Evolutionary conservation across 2,888 invertebrate genomes (phyloP), one percentile per base, ranked within the genome.

Genomic region (Vanessa cardui): DNA sequence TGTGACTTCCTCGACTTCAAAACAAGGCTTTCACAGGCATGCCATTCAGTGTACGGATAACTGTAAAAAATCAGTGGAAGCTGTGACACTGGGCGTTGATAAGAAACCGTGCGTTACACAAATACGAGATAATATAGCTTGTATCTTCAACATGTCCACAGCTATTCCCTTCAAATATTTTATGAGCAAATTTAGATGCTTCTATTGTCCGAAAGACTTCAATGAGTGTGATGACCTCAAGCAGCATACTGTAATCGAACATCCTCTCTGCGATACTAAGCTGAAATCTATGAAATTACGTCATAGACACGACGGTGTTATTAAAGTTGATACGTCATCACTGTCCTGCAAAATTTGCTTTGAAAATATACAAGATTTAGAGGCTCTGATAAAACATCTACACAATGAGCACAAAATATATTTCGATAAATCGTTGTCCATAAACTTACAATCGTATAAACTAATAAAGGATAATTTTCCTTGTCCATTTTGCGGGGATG

Each of bases 201-300:
- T 90, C 64, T 92, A 89, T 69, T 92, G 92, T 68, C 75, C 88
- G 0, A 83, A 84, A 78, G 86, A 89, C 52, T 92, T 88, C 59
- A 74, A 72, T 0, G 81, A 83, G 16, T 87, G 88, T 62, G 81
- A 85, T 1, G 82, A 82, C 60, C 77, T 92, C 2, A 87, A 82
- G 71, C 77, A 83, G 7, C 92, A 92, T 58, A 86, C 89, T 0
- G 70, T 78, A 2, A 71, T 70, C 0, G 83, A 83, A 33, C 91
- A 92, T 71, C 88, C 89, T 0, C 70, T 82, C 9, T 90, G 89
- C 66, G 86, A 89, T 73, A 82, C 80, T 0, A 81, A 79, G 64
- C 74, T 85, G 9, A 87, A 85, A 70, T 82, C 81, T 5, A 84
- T 90, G 84, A 83, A 78, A 68, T 69, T 89, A 20, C 77, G 82